phyloP scores from a whole-genome alignment of 2,113 vertebrate species.

The Axis porcinus region DNA sequence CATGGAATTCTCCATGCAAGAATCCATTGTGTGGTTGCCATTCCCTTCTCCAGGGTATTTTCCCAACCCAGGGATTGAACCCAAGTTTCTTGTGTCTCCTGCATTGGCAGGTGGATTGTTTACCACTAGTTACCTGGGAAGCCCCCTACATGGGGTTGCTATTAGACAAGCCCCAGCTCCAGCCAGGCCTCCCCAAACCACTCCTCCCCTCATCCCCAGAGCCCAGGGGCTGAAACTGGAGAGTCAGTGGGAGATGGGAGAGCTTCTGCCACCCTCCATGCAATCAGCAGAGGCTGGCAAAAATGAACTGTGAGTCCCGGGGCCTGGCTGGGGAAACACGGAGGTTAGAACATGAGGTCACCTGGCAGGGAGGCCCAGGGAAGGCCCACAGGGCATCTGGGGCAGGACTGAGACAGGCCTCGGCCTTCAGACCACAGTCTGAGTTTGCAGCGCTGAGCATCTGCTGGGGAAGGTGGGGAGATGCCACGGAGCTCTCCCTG shows the following conservation, averaged over 20 bases:
- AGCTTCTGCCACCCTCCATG: neutral
- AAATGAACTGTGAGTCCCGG: neutral
- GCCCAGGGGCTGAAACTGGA: neutral
- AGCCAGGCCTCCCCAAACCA: too few relatives aligned
- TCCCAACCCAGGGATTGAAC: neutral
- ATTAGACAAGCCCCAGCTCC: neutral
- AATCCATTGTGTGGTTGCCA: neutral
- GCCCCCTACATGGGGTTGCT: neutral
- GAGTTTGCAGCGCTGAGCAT: neutral
- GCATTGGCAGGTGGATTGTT: neutral
- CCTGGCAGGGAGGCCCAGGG: neutral
- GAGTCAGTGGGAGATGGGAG: too few relatives aligned
- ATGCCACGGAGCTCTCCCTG: neutral
- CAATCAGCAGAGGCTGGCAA: neutral
- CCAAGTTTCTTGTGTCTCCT: neutral
- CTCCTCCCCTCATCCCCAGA: neutral
- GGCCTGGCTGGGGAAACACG: neutral
- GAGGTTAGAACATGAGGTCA: neutral
- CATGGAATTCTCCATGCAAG: neutral
- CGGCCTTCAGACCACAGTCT: neutral
- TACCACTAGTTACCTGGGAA: neutral
- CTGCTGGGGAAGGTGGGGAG: neutral
- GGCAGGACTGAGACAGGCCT: neutral
- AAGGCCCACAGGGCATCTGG: neutral
- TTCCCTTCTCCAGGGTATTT: neutral